phyloP scores from a whole-genome alignment of 2,888 invertebrate genomes.

The Acrobasis consociella region DNA sequence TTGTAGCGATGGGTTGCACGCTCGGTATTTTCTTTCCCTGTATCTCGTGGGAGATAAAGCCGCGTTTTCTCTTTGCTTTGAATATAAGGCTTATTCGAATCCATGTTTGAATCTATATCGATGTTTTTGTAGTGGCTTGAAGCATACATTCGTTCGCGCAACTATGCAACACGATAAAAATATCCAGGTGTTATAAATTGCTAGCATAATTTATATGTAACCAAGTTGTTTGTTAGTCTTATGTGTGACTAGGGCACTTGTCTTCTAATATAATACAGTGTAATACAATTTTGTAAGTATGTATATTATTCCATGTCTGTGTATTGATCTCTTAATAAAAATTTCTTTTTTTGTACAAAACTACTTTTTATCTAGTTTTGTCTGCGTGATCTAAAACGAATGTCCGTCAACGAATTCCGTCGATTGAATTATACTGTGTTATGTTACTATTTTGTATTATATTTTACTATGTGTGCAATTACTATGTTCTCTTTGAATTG shows the following conservation, averaged over 20 bases:
- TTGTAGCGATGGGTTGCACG: neutral
- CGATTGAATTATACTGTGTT: slow-evolving; percentile 31
- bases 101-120: too few relatives aligned
- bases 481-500: slow-evolving; percentile 69
- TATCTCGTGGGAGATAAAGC: neutral
- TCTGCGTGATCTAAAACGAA: neutral
- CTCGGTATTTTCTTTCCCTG: too few relatives aligned
- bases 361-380: neutral
- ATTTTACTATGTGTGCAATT: slow-evolving; percentile 75
- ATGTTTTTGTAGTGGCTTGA: neutral
- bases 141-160: slow-evolving; percentile 18
- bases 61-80: neutral
- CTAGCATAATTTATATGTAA: slow-evolving; percentile 50
- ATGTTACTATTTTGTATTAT: slow-evolving; percentile 55
- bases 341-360: neutral
- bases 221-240: slow-evolving; percentile 34
- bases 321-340: neutral
- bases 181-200: slow-evolving; percentile 46
- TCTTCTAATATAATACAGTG: slow-evolving; percentile 21
- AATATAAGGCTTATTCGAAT: neutral
- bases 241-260: slow-evolving; percentile 20
- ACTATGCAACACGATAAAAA: slow-evolving; percentile 29
- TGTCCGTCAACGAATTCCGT: slow-evolving; percentile 22
- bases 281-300: slow-evolving; percentile 21
- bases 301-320: slow-evolving; percentile 19